Evolutionary conservation across 2,797 vertebrate species (phyloP).

Genomic region (Gymnoscopelus microlampas): DNA sequence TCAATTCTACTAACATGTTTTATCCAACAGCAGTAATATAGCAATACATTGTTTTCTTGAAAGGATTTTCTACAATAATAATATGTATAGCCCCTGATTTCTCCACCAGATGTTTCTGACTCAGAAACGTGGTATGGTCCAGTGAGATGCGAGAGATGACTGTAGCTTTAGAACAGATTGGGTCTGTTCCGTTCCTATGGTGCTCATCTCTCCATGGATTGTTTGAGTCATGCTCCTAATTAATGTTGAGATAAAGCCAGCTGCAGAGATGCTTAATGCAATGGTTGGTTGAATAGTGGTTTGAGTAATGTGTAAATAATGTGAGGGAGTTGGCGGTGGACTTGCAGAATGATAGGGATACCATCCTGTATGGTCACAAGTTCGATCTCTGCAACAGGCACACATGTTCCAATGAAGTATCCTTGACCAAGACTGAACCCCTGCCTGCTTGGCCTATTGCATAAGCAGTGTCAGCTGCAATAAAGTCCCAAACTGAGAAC

Average conservation of each 20-base stretch:
- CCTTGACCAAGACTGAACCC: too few relatives aligned
- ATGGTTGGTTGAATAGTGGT: too few relatives aligned
- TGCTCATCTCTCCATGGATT: background rate
- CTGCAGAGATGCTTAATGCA: background rate
- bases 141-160: slow-evolving; percentile 5
- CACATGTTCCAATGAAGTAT: too few relatives aligned
- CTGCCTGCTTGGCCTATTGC: too few relatives aligned
- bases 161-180: slow-evolving; percentile 12
- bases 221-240: background rate
- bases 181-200: background rate
- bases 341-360: background rate
- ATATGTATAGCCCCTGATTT: background rate
- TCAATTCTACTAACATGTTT: too few relatives aligned
- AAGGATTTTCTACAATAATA: too few relatives aligned
- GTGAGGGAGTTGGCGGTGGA: background rate
- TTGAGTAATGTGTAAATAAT: background rate
- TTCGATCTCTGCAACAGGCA: background rate
- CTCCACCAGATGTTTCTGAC: slow-evolving; percentile 22
- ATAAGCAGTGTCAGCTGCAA: too few relatives aligned
- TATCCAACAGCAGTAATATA: too few relatives aligned
- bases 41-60: too few relatives aligned
- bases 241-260: background rate
- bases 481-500: too few relatives aligned
- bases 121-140: slow-evolving; percentile 28
- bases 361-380: background rate